phyloP scores from a whole-genome alignment of 1,140 invertebrate genomes.

The Eupristina koningsbergeri region DNA sequence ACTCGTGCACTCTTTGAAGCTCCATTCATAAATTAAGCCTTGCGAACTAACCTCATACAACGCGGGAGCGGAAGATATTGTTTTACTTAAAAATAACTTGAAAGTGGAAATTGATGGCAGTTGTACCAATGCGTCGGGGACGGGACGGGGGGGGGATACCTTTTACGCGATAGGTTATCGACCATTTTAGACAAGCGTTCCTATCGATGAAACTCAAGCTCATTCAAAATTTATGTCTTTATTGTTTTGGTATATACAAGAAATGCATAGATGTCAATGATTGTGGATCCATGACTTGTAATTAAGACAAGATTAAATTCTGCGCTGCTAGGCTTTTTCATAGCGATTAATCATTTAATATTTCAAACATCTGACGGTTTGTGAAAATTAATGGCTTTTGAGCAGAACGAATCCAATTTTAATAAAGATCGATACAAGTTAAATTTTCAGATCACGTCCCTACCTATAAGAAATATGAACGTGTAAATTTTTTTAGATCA shows the following conservation, averaged over 20 bases:
- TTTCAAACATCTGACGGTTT: too few relatives aligned
- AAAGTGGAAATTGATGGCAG: background rate
- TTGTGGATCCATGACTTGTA: background rate
- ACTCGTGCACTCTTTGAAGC: too few relatives aligned
- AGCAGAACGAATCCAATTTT: background rate
- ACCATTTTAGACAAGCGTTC: background rate
- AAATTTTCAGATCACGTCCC: too few relatives aligned
- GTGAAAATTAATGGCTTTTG: too few relatives aligned
- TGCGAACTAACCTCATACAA: too few relatives aligned
- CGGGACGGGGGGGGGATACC: background rate
- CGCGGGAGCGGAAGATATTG: background rate
- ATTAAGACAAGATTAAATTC: background rate
- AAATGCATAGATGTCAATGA: background rate
- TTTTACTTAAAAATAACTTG: background rate
- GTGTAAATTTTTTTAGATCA: background rate
- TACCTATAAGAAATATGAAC: too few relatives aligned
- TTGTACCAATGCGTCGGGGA: background rate
- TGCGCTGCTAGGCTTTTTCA: too few relatives aligned
- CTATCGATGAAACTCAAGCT: background rate
- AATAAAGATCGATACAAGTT: background rate
- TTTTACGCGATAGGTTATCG: background rate
- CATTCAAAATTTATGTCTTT: background rate
- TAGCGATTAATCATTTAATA: too few relatives aligned
- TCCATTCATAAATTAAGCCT: too few relatives aligned
- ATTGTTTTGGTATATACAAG: too few relatives aligned